Evolutionary conservation across 2,113 vertebrate species (phyloP).

Genomic region (Pimephales promelas): DNA sequence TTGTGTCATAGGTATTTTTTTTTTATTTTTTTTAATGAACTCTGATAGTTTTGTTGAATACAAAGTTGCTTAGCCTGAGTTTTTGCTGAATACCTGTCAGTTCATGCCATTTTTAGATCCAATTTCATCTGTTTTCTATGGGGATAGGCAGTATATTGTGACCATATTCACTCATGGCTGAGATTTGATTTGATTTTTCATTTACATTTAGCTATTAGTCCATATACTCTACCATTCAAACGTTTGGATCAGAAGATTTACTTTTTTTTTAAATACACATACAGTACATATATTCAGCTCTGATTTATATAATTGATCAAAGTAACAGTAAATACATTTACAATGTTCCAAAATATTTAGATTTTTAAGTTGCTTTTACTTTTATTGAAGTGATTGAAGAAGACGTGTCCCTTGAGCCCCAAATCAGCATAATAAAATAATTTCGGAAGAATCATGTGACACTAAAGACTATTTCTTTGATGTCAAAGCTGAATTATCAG

Average conservation of each 20-base stretch:
- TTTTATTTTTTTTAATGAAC: not conserved
- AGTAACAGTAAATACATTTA: not conserved
- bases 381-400: not conserved
- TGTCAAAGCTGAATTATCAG: too few species aligned
- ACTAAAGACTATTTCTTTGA: too few species aligned
- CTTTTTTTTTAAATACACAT: not conserved
- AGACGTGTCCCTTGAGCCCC: not conserved
- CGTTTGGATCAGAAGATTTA: too few species aligned
- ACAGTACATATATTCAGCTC: not conserved
- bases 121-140: not conserved
- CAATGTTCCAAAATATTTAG: not conserved
- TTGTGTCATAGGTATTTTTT: not conserved
- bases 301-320: not conserved
- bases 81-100: not conserved
- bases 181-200: not conserved
- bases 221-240: too few species aligned
- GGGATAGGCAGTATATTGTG: not conserved
- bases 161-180: not conserved
- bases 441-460: not conserved
- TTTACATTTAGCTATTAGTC: not conserved
- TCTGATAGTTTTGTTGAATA: not conserved
- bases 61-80: not conserved
- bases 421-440: not conserved
- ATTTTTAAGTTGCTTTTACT: not conserved
- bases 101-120: not conserved